Base-by-base conservation (phyloP, 2,113 vertebrate species). In the Arvicanthis niloticus region DNA sequence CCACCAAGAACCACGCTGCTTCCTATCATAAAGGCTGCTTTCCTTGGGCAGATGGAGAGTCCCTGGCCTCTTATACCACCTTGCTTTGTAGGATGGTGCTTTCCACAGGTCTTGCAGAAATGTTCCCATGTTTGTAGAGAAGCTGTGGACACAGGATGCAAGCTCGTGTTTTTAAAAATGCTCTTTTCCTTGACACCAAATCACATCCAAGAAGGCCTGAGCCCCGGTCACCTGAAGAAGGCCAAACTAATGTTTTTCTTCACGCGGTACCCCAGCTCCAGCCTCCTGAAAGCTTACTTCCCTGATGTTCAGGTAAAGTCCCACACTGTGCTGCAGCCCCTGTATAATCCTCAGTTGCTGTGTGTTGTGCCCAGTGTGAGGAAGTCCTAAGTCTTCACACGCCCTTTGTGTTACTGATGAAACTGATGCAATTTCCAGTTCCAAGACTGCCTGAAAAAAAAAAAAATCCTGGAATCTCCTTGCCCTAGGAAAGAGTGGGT, bases 161-260 rank as follows among this genome's bases (percentile, higher is more conserved):
- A 72, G 37, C 67, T 75, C 3, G 15, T 70, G 5, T 42, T 91
- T 91, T 88, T 82, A 16, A 84, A 80, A 60, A 29, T 70, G 81
- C 45, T 70, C 42, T 98, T 96, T 98, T 98, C 99, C 99, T 99
- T 99, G 98, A 99, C 99, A 37, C 75, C n/a, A 29, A 75, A 90
- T 93, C 97, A 99, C 98, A 99, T 99, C 97, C 99, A 99, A 98
- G 99, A 99, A 96, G 99, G 99, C 0, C 98, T 99, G 97, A 99
- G 99, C 26, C 99, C 99, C 0, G 98, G 99, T 90, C 99, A 99
- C 98, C 98, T 99, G 98, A 99, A 99, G 99, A 99, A 99, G 96
- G 99, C 99, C 91, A 99, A 99, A 88, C 98, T 99, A 76, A 99
- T 99, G 99, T 99, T 99, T 98, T 99, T 99, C 98, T 99, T 99